These are phyloP conservation scores for Philonicus albiceps DNA, from an alignment of 2,888 invertebrate genomes.

Conservation along the genomic window DNA sequence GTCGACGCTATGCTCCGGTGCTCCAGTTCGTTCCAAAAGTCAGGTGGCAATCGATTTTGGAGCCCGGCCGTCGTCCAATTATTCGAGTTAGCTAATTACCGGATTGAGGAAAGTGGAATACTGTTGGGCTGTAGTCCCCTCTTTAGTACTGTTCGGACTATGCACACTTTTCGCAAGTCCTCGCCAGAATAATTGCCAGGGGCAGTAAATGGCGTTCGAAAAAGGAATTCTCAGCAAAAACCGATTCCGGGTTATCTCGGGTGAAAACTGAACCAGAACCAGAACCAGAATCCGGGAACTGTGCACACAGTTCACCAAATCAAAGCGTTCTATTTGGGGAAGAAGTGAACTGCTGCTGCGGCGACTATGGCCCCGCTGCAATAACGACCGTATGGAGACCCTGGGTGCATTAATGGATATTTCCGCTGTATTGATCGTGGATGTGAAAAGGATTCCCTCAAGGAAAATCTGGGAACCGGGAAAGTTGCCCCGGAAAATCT, in stretches of 20 bases:
- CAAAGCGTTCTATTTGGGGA: slow-evolving; percentile 4
- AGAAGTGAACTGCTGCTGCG: background rate
- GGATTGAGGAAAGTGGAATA: background rate
- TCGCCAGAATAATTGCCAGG: slow-evolving; percentile 13
- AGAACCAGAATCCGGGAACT: background rate
- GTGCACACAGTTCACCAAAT: slow-evolving; percentile 20
- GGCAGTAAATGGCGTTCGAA: slow-evolving; percentile 6
- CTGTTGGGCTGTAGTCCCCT: background rate
- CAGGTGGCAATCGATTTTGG: slow-evolving; percentile 12
- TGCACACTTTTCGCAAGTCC: background rate
- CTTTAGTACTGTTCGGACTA: background rate
- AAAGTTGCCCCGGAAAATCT: slow-evolving; percentile 8
- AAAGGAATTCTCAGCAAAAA: slow-evolving; percentile 21
- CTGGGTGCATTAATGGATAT: slow-evolving; percentile 46
- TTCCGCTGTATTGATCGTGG: slow-evolving; percentile 46
- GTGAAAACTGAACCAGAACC: background rate
- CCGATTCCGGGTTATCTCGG: background rate
- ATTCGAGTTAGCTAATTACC: slow-evolving; percentile 27
- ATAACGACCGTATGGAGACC: slow-evolving; percentile 38
- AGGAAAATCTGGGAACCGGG: slow-evolving; percentile 12
- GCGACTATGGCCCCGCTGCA: slow-evolving; percentile 31
- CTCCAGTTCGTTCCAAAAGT: slow-evolving; percentile 5
- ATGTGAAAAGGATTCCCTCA: slow-evolving; percentile 10
- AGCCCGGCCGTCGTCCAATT: background rate
- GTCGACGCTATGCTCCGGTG: background rate